Percentiles rank a stretch among this genome's conserved stretches.
Conservation (phyloP, 2,113 vertebrate species). For the Hyperopisus bebe region DNA sequence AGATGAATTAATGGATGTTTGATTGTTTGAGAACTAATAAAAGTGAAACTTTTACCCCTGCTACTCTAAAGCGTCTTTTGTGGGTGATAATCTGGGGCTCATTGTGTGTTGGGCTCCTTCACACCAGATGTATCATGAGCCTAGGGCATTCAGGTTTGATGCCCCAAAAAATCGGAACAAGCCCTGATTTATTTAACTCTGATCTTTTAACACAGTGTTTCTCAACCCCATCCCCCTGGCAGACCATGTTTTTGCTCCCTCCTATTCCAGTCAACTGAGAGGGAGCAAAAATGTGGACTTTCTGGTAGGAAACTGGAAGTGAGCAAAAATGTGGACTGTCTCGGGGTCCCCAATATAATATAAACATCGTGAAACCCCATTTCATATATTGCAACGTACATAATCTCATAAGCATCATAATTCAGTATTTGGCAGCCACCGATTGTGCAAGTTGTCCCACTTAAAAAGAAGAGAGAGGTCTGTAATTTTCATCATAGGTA, state of each 20-base stretch:
- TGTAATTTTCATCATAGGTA: no score
- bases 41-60: not conserved
- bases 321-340: not conserved
- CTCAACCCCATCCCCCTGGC: not conserved
- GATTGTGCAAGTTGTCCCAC: no score
- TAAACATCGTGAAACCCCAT: not conserved
- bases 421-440: no score
- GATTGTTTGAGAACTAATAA: not conserved
- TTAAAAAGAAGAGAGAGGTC: no score
- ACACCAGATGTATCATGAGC: not conserved
- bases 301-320: not conserved
- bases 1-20: not conserved
- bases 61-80: not conserved
- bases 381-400: not conserved
- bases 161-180: not conserved
- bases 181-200: not conserved
- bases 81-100: not conserved
- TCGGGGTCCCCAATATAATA: not conserved
- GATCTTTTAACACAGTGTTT: not conserved
- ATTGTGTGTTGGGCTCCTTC: not conserved
- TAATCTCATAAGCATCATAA: no score
- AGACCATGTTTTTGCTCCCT: not conserved
- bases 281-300: not conserved
- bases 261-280: not conserved
- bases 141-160: not conserved